Conservation (phyloP, 2,797 vertebrate genomes). For the Smutsia gigantea region DNA sequence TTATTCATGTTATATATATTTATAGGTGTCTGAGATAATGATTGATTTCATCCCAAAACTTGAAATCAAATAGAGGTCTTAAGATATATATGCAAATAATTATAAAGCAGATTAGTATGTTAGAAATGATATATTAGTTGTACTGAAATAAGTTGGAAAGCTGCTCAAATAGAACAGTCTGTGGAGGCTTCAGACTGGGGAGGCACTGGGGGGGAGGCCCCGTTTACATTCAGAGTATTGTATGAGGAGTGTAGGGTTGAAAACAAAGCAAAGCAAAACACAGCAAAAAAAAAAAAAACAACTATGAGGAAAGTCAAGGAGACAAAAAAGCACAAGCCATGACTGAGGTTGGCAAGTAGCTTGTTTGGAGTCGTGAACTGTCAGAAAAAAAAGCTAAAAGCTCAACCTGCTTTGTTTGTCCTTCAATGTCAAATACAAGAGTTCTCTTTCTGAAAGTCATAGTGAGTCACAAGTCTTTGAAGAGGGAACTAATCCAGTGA, state of each 20-base stretch:
- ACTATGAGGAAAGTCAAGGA: background rate
- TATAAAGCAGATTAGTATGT: background rate
- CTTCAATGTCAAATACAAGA: background rate
- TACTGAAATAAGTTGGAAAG: constrained; percentile 14
- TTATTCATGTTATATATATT: constrained; percentile 31
- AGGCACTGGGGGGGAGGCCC: background rate
- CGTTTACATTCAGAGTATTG: background rate
- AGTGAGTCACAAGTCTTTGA: background rate
- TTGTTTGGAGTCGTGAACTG: background rate
- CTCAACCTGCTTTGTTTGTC: background rate
- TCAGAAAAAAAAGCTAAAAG: background rate
- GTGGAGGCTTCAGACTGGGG: background rate
- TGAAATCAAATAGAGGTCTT: background rate
- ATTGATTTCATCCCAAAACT: constrained; percentile 44
- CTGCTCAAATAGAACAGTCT: background rate
- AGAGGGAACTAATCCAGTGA: background rate
- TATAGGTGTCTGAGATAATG: background rate
- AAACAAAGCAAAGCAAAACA: background rate
- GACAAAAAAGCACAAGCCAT: background rate
- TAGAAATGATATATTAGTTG: constrained; percentile 29
- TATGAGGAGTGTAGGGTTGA: background rate
- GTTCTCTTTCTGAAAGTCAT: background rate
- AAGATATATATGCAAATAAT: constrained; percentile 14
- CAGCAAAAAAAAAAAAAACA: background rate
- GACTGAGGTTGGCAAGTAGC: background rate